phyloP scores from a whole-genome alignment of 37 sponge, comb jelly and placozoan genomes.

The Diacarnus erythraeanus region DNA sequence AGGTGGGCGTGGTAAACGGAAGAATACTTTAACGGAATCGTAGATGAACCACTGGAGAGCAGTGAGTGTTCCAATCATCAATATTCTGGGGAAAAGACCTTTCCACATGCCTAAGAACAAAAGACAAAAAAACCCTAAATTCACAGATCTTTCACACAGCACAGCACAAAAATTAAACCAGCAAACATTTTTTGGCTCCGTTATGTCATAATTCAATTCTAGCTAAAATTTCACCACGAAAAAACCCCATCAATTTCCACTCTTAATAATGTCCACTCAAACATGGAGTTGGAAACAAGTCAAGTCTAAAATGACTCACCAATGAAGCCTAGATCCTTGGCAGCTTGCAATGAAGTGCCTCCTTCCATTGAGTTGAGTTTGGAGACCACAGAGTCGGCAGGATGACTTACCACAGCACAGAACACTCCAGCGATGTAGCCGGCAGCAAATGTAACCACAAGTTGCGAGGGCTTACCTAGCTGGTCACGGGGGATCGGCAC shows the following conservation, averaged over 20 bases:
- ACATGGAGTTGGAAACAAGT: too few relatives aligned
- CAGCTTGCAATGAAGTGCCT: conserved; percentile 82
- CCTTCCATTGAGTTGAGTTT: conserved; percentile 95
- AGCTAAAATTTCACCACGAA: too few relatives aligned
- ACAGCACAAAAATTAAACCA: not conserved
- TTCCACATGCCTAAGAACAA: conserved; percentile 88
- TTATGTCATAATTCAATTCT: not conserved
- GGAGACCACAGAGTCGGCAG: conserved; percentile 96
- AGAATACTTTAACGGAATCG: conserved; percentile 94
- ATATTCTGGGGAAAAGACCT: conserved; percentile 93
- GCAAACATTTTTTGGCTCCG: not conserved
- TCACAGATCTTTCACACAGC: too few relatives aligned
- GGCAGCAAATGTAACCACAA: conserved; percentile 97
- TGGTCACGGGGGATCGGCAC: conserved; percentile 87
- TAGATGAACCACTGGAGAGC: conserved; percentile 99
- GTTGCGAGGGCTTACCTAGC: conserved; percentile 85
- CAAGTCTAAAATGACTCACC: too few relatives aligned
- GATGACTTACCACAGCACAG: conserved; percentile 98
- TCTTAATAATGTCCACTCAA: too few relatives aligned
- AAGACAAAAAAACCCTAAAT: conserved; percentile 5
- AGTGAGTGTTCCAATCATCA: conserved; percentile 99
- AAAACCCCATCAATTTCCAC: too few relatives aligned
- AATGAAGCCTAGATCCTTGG: conserved; percentile 83
- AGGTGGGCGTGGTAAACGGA: conserved; percentile 98
- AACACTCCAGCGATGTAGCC: conserved; percentile 99